Evolutionary conservation across 2,888 invertebrate species (phyloP), one percentile per base, ranked within the genome.

Genomic region (Pegoplata infirma): DNA sequence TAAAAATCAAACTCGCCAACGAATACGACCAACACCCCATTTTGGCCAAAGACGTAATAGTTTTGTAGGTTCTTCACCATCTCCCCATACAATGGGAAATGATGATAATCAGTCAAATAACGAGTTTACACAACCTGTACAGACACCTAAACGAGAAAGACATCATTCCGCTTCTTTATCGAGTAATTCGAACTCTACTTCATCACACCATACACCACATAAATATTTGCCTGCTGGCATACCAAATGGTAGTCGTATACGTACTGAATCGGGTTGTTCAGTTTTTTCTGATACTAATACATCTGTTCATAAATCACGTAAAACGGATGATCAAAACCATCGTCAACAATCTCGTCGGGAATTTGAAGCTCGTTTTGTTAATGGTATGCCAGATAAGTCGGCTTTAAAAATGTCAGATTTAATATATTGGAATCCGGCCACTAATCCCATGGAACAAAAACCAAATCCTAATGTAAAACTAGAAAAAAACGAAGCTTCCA

Each of bases 361-460:
- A 53, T 87, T 84, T 49, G 86, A 87, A 58, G 84, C 84, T 6
- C 85, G 88, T 1, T 87, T 87, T 5, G 81, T 81, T 5, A 87
- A 87, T 55, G 86, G 85, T 3, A 82, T 86, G 5, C 92, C 92
- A 0, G 93, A 94, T 82, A 93, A 94, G 71, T 91, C 92, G 0
- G 91, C 91, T 81, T 92, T 98, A 82, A 97, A 95, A 53, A 97
- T 98, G 97, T 94, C 95, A 82, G 97, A 98, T 90, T 92, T 97
- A 64, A 96, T 98, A 84, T 96, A 94, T 90, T 97, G 96, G 90
- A 98, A 98, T 90, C 97, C 97, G 4, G 88, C 91, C 1, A 91
- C 92, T 10, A 95, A 95, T 89, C 95, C 95, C 3, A 94, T 96
- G 91, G 91, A 92, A 91, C 88, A 85, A 55, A 87, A 85, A 21